A percentile compares a stretch with the other conserved stretches of the same genome.
These are phyloP conservation scores for Hyaena hyaena DNA, from an alignment of 2,113 vertebrate genomes.

Conservation along the genomic window DNA sequence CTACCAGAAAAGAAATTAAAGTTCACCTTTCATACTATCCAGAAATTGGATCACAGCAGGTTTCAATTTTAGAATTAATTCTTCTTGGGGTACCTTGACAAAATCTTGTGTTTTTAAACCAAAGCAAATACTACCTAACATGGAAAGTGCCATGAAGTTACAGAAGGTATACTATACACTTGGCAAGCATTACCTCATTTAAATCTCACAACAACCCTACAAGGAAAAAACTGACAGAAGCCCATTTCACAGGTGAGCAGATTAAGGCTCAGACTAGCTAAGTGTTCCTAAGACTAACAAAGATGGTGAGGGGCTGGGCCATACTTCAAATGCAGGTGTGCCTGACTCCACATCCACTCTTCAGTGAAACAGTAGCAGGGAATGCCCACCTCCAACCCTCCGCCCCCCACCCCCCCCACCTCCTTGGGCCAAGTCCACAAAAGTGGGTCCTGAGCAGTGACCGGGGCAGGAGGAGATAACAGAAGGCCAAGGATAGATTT, in stretches of 20 bases:
- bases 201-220: neutral
- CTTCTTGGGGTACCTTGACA: neutral
- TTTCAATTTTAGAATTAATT: constrained; percentile 27
- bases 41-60: neutral
- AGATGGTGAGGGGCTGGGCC: neutral
- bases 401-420: no score
- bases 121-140: neutral
- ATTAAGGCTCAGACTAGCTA: neutral
- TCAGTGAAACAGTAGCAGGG: neutral
- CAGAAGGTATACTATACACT: neutral
- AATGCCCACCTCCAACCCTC: neutral
- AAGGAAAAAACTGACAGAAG: neutral
- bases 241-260: constrained; percentile 12
- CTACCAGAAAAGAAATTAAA: constrained; percentile 5
- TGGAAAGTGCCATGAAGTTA: neutral
- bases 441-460: neutral
- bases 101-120: neutral
- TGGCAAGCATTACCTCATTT: neutral
- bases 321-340: neutral
- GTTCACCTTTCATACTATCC: constrained; percentile 17
- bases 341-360: neutral
- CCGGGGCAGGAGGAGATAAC: neutral
- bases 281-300: neutral
- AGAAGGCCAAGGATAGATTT: neutral
- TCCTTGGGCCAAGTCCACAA: neutral